Evolutionary conservation across 2,888 invertebrate genomes (phyloP), one percentile per base, ranked within the genome.

Genomic region (Drosophila setosimentum): DNA sequence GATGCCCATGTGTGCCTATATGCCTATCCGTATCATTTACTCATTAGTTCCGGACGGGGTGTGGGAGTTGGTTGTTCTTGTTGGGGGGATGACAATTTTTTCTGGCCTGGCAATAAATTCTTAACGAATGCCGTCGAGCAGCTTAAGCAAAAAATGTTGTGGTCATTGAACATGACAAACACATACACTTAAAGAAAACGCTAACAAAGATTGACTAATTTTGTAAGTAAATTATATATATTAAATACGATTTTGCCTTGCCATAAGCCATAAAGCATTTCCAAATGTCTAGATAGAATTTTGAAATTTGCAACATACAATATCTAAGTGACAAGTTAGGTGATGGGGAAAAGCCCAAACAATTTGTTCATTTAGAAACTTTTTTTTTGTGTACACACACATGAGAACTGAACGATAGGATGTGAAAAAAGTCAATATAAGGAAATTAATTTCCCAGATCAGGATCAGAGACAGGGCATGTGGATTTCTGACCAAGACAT

Each of bases 401-500:
- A 55, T 45, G 45, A 27, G 54, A 55, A 35, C 18, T 54, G 54
- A 27, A 33, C 61, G 40, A 68, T 29, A 30, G 59, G 16, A 48
- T 58, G 66, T 51, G 57, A 78, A 78, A 80, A 80, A 89, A 87
- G 89, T 87, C 90, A 90, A 89, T 90, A 87, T 89, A 85, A 85
- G 90, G 89, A 90, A 87, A 88, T 90, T 90, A 89, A 90, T 87
- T 87, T 84, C 70, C 40, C 71, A 76, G 70, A 55, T 59, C 78
- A 62, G 78, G 51, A 76, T 42, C 63, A 24, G 67, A 49, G 60
- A 53, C 59, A 35, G 53, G 67, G 29, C 49, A 51, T 55, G 48
- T 53, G 84, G 74, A 87, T 80, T 87, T 86, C 90, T 80, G 88
- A 87, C 85, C 77, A 89, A 87, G 85, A 87, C 90, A 87, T 87